Percentiles rank a stretch among this genome's conserved stretches.
phyloP scores from a whole-genome alignment of 2,797 vertebrate genomes.

The Pogonophryne albipinna region DNA sequence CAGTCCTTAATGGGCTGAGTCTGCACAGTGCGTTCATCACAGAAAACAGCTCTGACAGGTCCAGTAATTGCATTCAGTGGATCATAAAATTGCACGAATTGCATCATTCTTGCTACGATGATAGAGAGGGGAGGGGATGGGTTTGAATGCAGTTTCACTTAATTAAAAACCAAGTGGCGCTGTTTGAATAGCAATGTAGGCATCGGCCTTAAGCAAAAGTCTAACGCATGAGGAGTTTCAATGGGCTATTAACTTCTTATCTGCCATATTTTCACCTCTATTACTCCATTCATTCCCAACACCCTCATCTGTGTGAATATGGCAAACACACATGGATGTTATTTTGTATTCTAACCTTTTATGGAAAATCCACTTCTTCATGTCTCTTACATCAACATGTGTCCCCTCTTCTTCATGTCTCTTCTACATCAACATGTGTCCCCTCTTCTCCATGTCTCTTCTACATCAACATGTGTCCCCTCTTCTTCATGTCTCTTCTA shows the following conservation, averaged over 20 bases:
- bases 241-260: slow-evolving; percentile 33
- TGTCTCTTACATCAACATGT: no score
- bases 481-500: no score
- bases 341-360: background rate
- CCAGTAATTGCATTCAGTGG: slow-evolving; percentile 77
- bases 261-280: slow-evolving; percentile 24
- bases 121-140: slow-evolving; percentile 25
- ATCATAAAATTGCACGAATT: slow-evolving; percentile 79
- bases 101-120: slow-evolving; percentile 71
- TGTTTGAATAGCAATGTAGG: slow-evolving; percentile 59
- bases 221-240: slow-evolving; percentile 31
- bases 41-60: slow-evolving; percentile 69
- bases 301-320: slow-evolving; percentile 52
- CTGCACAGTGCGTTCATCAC: slow-evolving; percentile 62
- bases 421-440: no score
- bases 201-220: slow-evolving; percentile 34
- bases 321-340: slow-evolving; percentile 32
- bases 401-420: no score
- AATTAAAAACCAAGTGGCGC: slow-evolving; percentile 71
- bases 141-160: slow-evolving; percentile 71
- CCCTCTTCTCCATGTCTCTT: no score
- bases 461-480: no score
- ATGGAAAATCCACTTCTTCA: background rate
- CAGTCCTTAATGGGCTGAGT: slow-evolving; percentile 45
- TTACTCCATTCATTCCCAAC: slow-evolving; percentile 36